Evolutionary conservation across 2,888 invertebrate genomes (phyloP).

Genomic region (Drosophila borealis): DNA sequence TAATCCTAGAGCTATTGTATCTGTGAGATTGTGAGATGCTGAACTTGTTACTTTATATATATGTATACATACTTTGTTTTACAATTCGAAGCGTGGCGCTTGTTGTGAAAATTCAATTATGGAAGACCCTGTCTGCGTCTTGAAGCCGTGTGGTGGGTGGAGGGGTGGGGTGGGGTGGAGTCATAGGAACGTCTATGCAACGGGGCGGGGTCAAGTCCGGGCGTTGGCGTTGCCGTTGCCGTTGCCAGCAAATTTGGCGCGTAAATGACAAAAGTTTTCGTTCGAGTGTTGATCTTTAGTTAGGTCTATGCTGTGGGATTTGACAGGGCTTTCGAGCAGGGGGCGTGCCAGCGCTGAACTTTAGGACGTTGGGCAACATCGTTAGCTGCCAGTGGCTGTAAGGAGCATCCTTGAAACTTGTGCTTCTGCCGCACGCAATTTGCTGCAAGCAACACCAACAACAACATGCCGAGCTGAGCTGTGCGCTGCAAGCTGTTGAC

Average conservation of each 20-base stretch:
- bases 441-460: slow-evolving; percentile 55
- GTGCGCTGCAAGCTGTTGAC: background rate
- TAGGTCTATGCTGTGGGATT: slow-evolving; percentile 39
- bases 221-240: slow-evolving; percentile 8
- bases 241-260: slow-evolving; percentile 66
- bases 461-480: slow-evolving; percentile 10
- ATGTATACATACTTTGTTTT: slow-evolving; percentile 24
- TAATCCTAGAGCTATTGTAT: slow-evolving; percentile 23
- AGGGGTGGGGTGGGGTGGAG: background rate
- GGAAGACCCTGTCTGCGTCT: slow-evolving; percentile 20
- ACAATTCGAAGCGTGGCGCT: slow-evolving; percentile 46
- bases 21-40: slow-evolving; percentile 20
- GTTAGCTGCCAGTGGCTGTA: slow-evolving; percentile 76
- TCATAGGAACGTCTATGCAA: background rate
- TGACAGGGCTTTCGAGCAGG: background rate
- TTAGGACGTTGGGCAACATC: slow-evolving; percentile 69
- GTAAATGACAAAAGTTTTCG: slow-evolving; percentile 77
- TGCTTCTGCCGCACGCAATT: slow-evolving; percentile 73
- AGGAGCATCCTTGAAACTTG: slow-evolving; percentile 79
- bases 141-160: background rate
- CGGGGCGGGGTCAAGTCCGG: background rate
- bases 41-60: slow-evolving; percentile 29
- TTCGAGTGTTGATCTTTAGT: slow-evolving; percentile 75
- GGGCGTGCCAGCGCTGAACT: slow-evolving; percentile 37
- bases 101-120: slow-evolving; percentile 74